Evolutionary conservation across 2,888 invertebrate genomes (phyloP).

Genomic region (Drosophila maculinotata): DNA sequence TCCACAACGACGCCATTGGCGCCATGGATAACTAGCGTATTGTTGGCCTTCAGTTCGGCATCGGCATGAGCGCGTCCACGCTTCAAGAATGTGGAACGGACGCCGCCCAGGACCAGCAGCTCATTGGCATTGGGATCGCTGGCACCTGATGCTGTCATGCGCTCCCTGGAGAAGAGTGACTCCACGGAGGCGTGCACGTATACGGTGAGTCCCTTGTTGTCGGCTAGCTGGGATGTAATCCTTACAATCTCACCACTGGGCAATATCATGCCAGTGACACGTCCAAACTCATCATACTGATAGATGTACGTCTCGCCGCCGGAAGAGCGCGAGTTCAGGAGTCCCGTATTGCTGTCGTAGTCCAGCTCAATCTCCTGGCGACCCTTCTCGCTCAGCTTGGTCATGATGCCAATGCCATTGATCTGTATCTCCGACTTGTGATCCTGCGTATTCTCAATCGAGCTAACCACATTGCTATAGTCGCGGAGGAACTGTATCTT

Average conservation of each 20-base stretch:
- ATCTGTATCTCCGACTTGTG: conserved; percentile 96
- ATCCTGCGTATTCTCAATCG: conserved; percentile 97
- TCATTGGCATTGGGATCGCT: conserved; percentile 86
- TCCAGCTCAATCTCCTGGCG: conserved; percentile 95
- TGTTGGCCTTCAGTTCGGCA: conserved; percentile 91
- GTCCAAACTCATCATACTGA: conserved; percentile 95
- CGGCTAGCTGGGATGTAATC: conserved; percentile 91
- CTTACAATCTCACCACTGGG: conserved; percentile 96
- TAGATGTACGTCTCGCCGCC: conserved; percentile 95
- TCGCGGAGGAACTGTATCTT: conserved; percentile 96
- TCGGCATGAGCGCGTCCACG: conserved; percentile 90
- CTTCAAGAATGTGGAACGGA: conserved; percentile 89
- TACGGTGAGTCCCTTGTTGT: conserved; percentile 91
- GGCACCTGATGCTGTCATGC: conserved; percentile 77
- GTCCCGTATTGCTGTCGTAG: conserved; percentile 95
- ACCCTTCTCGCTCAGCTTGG: conserved; percentile 94
- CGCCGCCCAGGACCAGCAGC: conserved; percentile 88
- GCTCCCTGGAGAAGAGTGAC: conserved; percentile 86
- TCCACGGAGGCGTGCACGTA: conserved; percentile 88
- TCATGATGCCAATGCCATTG: conserved; percentile 95
- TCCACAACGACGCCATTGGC: conserved; percentile 91
- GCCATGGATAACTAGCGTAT: conserved; percentile 90
- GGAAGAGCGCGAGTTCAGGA: conserved; percentile 93
- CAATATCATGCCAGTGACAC: conserved; percentile 93
- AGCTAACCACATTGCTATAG: conserved; percentile 96